Base-by-base conservation (phyloP, 2,113 vertebrate species). In the Todiramphus saurophagus region DNA sequence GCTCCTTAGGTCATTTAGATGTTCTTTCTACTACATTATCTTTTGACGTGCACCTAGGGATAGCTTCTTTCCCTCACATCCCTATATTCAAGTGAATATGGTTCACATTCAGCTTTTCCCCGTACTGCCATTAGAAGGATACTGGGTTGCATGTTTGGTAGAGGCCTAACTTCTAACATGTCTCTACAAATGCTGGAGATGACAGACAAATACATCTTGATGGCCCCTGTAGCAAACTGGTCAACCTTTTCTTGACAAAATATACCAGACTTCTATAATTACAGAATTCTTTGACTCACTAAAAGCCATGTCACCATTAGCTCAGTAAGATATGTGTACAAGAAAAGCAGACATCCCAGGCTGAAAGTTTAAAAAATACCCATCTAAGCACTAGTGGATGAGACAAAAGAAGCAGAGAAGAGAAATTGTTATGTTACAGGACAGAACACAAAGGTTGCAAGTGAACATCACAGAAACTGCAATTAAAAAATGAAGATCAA, bases 381-480 rank as follows among this genome's bases (percentile, higher is more conserved):
- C 13, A 16, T 44, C 13, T 44, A 88, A 89, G 19, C 5, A 59
- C 8, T 46, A 35, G 37, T 77, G 19, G 5, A 1, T 62, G n/a
- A 58, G 53, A 33, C 7, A 68, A 75, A 80, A 59, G 0, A 1
- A 53, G 23, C 37, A 44, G 24, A 70, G 10, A 20, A 7, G 17
- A 70, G 10, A 23, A 7, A 16, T 39, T 0, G 1, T 16, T 35
- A 18, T 1, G 1, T 7, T 85, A 35, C 53, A 91, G 28, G 46
- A 55, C 8, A 68, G 9, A 85, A 72, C 24, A 60, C 10, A 31
- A 64, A 87, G 24, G 8, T 12, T 94, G 39, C 51, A 70, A 88
- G 20, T 12, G 79, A 63, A 62, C 9, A 3, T 43, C 14, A 44
- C 27, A 74, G 35, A 89, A 51, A 60, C 2, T 50, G 1, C 16